Evolutionary conservation across 2,797 vertebrate genomes (phyloP), one percentile per base, ranked within the genome.

Genomic region (Margarornis squamiger): DNA sequence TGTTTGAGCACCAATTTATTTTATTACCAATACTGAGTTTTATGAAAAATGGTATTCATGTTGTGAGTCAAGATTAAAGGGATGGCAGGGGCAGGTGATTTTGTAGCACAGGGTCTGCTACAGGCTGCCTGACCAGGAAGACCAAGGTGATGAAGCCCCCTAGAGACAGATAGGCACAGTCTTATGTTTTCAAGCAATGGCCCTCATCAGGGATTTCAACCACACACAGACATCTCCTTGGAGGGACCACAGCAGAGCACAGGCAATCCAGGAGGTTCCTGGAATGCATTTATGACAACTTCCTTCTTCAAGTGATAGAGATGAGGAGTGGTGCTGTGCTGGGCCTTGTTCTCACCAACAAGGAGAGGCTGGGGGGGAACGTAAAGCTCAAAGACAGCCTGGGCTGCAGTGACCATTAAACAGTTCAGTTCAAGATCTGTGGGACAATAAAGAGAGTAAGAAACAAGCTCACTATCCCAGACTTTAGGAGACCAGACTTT

Each of bases 241-340:
- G 32, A 30, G 20, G 11, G 20, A 45, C 23, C 13, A 20, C 4
- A 7, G 32, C 43, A 80, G 59, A n/a, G 23, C 14, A 17, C 20
- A 45, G 52, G 16, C 10, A 51, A 38, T 24, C 12, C 51, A 43
- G 67, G 51, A 24, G 8, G 13, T 73, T 45, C 15, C 45, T 29
- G 23, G 45, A 79, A 65, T 51, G n/a, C 5, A 6, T 10, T 58
- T 34, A 22, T 63, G 46, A 22, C 24, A 77, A 30, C 14, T 22
- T 41, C 32, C 10, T 51, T 58, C 67, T 38, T 16, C n/a, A 58
- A 38, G 27, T 38, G n/a, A n/a, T 34, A 26, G 45, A 45, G 11
- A 7, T 0, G 1, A 45, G 20, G 16, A 51, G 26, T 66, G 23
- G 43, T 34, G 10, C 3, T 58, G 1, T 38, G 23, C n/a, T 52